Conservation (phyloP, 2,797 vertebrate genomes). For the Mycteria americana region DNA sequence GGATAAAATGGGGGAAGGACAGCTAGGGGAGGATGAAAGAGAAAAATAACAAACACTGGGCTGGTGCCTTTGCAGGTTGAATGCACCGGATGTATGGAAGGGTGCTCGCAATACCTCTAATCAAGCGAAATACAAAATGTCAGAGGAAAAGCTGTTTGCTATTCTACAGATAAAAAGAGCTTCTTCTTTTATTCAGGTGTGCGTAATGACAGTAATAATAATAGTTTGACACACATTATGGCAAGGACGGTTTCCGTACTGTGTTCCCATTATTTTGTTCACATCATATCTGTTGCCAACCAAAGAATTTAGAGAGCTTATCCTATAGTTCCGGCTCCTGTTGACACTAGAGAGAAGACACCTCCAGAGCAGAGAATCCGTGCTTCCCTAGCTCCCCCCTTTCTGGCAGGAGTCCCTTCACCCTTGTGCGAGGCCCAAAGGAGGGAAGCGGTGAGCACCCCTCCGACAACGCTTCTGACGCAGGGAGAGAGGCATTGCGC, state of each 20-base stretch:
- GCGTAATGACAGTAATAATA: neutral
- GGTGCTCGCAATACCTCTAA: neutral
- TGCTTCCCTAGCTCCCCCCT: neutral
- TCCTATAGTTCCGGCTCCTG: neutral
- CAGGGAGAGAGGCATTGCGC: neutral
- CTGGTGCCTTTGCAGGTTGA: neutral
- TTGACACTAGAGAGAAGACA: neutral
- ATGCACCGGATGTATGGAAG: neutral
- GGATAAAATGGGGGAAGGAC: neutral
- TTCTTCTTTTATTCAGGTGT: neutral
- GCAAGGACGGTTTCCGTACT: neutral
- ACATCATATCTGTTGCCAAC: neutral
- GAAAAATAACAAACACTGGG: neutral
- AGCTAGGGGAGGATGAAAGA: neutral
- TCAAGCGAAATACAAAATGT: conserved; percentile 25
- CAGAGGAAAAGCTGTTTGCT: conserved; percentile 10
- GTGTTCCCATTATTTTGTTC: neutral
- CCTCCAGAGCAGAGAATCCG: neutral
- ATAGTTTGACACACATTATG: neutral
- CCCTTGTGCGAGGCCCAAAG: neutral
- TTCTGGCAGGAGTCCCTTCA: neutral
- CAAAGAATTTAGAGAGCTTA: neutral
- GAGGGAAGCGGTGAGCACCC: neutral
- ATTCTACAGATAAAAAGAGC: neutral
- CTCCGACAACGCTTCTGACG: neutral